phyloP scores from a whole-genome alignment of 2,888 invertebrate genomes.

The Baronia brevicornis region DNA sequence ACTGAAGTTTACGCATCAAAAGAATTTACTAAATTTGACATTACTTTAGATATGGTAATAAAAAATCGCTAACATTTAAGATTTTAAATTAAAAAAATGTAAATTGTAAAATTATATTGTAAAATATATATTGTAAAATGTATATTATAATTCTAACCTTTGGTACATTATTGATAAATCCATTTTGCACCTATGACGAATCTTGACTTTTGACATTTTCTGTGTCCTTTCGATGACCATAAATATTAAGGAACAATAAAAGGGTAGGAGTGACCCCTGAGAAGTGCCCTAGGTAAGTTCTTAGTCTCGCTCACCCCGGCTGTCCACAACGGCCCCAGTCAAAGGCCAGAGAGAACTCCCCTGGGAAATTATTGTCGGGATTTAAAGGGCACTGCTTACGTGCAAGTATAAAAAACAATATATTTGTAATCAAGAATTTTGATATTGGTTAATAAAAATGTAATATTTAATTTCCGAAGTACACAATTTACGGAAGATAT shows the following conservation, averaged over 20 bases:
- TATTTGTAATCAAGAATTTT: constrained; percentile 56
- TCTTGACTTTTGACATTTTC: constrained; percentile 51
- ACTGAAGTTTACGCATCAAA: too few species aligned
- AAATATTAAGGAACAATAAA: constrained; percentile 71
- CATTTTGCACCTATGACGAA: constrained; percentile 43
- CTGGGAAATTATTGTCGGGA: constrained; percentile 75
- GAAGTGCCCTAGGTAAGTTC: constrained; percentile 54
- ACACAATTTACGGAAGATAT: too few species aligned
- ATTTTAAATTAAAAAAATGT: too few species aligned
- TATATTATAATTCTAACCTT: constrained; percentile 15
- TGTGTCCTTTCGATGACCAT: constrained; percentile 68
- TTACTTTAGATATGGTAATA: too few species aligned
- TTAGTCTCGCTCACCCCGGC: constrained; percentile 54
- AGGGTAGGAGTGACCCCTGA: constrained; percentile 61
- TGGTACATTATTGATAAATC: constrained; percentile 49
- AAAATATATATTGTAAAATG: constrained; percentile 5
- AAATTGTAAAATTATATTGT: too few species aligned
- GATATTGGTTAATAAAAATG: constrained; percentile 49
- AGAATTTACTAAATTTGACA: too few species aligned
- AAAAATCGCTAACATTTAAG: too few species aligned
- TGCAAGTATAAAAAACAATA: constrained; percentile 63
- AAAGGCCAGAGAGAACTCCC: constrained; percentile 64
- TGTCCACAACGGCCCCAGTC: constrained; percentile 68
- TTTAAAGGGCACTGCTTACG: constrained; percentile 74
- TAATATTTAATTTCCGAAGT: too few species aligned